Evolutionary conservation across 2,888 invertebrate genomes (phyloP).

Genomic region (Monochamus alternatus): DNA sequence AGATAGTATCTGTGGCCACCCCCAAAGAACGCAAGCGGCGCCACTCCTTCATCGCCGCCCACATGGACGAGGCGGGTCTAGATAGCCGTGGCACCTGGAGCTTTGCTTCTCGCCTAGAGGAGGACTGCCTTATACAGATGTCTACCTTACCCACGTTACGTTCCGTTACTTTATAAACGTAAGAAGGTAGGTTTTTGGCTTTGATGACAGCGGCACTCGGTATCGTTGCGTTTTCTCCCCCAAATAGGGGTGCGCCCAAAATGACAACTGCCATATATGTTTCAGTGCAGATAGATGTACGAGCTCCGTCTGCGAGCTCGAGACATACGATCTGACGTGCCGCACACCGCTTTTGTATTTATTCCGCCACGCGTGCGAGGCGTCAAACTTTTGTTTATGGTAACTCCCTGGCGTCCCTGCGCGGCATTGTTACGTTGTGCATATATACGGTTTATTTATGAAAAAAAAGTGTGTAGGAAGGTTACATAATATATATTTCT

Average conservation of each 20-base stretch:
- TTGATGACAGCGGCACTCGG: slow-evolving; percentile 47
- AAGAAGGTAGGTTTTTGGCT: slow-evolving; percentile 45
- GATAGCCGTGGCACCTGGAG: slow-evolving; percentile 70
- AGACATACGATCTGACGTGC: slow-evolving; percentile 47
- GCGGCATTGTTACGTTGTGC: slow-evolving; percentile 47
- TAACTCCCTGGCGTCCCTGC: slow-evolving; percentile 18
- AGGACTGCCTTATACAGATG: slow-evolving; percentile 67
- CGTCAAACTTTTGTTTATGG: slow-evolving; percentile 25
- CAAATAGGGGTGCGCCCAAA: slow-evolving; percentile 40
- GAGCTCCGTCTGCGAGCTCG: slow-evolving; percentile 20
- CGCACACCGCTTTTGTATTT: slow-evolving; percentile 48
- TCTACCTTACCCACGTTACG: slow-evolving; percentile 65
- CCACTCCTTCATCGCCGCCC: slow-evolving; percentile 67
- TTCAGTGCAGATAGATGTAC: slow-evolving; percentile 65
- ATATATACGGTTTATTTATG: slow-evolving; percentile 44
- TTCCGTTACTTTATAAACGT: slow-evolving; percentile 66
- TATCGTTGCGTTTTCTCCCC: slow-evolving; percentile 39
- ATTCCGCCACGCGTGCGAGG: slow-evolving; percentile 31
- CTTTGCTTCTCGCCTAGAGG: slow-evolving; percentile 71
- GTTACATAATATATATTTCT: slow-evolving; percentile 12
- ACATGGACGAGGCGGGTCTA: slow-evolving; percentile 62
- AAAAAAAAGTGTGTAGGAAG: slow-evolving; percentile 42
- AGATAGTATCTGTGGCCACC: slow-evolving; percentile 46
- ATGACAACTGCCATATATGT: slow-evolving; percentile 68
- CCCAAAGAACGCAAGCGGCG: slow-evolving; percentile 73